phyloP scores from a whole-genome alignment of 2,797 vertebrate species.

The Chelmon rostratus region DNA sequence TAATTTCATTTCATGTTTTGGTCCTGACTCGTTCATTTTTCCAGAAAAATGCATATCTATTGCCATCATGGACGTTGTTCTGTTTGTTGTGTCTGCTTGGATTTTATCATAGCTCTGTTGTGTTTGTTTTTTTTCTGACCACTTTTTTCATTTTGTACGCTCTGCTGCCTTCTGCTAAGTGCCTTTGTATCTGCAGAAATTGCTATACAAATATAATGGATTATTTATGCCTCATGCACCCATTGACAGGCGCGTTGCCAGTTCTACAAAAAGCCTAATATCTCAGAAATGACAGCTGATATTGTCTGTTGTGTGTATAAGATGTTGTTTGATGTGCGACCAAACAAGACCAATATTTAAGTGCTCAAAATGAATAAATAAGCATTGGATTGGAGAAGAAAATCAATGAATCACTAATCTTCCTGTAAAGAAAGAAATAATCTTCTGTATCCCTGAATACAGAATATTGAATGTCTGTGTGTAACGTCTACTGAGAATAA shows the following conservation, averaged over 20 bases:
- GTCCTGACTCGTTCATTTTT: background rate
- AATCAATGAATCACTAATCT: background rate
- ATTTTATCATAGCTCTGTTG: background rate
- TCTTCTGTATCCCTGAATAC: no score
- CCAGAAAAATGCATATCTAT: background rate
- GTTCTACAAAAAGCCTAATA: background rate
- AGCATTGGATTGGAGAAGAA: background rate
- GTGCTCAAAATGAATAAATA: background rate
- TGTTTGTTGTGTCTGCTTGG: background rate
- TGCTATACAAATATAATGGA: conserved; percentile 30
- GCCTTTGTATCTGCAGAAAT: conserved; percentile 29
- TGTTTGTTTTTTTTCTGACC: conserved; percentile 9
- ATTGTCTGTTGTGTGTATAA: background rate
- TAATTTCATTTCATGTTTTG: background rate
- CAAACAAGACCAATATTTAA: background rate
- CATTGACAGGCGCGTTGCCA: background rate
- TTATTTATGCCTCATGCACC: conserved; percentile 41
- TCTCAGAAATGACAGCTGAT: conserved; percentile 4
- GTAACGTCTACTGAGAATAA: background rate
- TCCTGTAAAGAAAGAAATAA: conserved; percentile 1
- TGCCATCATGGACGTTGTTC: background rate
- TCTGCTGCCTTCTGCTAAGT: conserved; percentile 24
- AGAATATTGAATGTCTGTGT: no score
- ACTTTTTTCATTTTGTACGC: background rate
- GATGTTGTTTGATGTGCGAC: background rate